Conservation (phyloP, 1,140 invertebrate species). For the Scaptomyza graminum region DNA sequence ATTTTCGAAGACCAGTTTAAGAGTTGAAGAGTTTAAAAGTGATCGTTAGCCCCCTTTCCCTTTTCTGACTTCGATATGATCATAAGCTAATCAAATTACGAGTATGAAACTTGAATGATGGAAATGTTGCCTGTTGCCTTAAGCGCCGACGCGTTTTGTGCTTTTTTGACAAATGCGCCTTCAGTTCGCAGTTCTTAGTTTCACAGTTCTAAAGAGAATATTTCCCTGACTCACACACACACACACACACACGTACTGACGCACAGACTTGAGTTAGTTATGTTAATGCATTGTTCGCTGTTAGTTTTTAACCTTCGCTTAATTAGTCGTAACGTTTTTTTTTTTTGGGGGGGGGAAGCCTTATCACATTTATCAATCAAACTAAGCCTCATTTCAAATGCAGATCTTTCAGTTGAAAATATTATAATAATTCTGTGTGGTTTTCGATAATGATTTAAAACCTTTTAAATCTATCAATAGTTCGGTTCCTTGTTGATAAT, state of each 20-base stretch:
- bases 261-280: conserved; percentile 25
- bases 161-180: background rate
- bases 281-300: conserved; percentile 57
- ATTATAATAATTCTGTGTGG: conserved; percentile 1
- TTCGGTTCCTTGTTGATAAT: no score
- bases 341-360: conserved; percentile 7
- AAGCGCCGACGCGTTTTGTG: background rate
- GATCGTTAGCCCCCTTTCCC: background rate
- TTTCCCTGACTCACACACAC: conserved; percentile 14
- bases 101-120: background rate
- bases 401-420: conserved; percentile 1
- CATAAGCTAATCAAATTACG: conserved; percentile 5
- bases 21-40: conserved; percentile 4
- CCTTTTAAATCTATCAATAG: background rate
- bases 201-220: conserved; percentile 1
- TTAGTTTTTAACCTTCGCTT: conserved; percentile 63
- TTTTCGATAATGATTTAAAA: background rate
- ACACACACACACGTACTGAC: no score
- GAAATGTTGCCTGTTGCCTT: background rate
- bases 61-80: background rate
- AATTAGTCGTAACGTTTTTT: conserved; percentile 65
- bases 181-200: background rate
- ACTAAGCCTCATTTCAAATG: conserved; percentile 32
- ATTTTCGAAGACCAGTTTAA: conserved; percentile 28
- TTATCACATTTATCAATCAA: conserved; percentile 74